Evolutionary conservation across 53 echinoderm and acorn worm species (phyloP).

Genomic region (Stichopus horrens): DNA sequence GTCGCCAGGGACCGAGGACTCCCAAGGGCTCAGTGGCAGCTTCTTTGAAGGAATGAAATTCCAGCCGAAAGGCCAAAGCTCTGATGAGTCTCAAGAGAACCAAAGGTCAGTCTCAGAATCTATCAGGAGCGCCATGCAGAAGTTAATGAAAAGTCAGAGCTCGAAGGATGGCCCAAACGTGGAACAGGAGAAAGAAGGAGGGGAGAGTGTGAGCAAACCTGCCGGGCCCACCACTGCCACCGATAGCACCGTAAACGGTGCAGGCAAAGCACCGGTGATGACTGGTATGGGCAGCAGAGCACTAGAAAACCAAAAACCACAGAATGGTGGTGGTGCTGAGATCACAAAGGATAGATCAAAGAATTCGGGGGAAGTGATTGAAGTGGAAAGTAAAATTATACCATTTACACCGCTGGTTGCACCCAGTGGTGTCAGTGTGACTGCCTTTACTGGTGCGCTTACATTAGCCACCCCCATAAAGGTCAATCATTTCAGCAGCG

Average conservation of each 20-base stretch:
- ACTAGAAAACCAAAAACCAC: not conserved
- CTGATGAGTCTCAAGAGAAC: not conserved
- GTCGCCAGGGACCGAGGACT: slow-evolving; percentile 26
- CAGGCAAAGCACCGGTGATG: not conserved
- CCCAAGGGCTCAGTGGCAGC: slow-evolving; percentile 12
- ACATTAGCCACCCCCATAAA: slow-evolving; percentile 26
- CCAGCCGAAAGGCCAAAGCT: not conserved
- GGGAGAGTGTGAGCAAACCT: not conserved
- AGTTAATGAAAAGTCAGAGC: slow-evolving; percentile 33
- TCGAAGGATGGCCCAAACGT: not conserved
- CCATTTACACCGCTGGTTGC: slow-evolving; percentile 34
- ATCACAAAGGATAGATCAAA: not conserved
- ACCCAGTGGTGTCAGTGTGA: slow-evolving; percentile 16
- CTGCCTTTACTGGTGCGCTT: not conserved
- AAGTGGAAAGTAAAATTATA: slow-evolving; percentile 18
- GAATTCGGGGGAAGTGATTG: slow-evolving; percentile 10
- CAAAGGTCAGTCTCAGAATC: slow-evolving; percentile 44
- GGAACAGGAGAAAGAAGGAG: not conserved
- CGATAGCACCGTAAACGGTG: too few species aligned
- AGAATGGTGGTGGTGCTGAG: not conserved
- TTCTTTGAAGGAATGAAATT: slow-evolving; percentile 20
- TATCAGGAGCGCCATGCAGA: slow-evolving; percentile 52
- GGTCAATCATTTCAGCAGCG: slow-evolving; percentile 38
- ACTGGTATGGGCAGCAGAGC: not conserved
- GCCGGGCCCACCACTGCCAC: not conserved